phyloP scores from a whole-genome alignment of 2,797 vertebrate species.

The Microctenopoma steveboyesi region DNA sequence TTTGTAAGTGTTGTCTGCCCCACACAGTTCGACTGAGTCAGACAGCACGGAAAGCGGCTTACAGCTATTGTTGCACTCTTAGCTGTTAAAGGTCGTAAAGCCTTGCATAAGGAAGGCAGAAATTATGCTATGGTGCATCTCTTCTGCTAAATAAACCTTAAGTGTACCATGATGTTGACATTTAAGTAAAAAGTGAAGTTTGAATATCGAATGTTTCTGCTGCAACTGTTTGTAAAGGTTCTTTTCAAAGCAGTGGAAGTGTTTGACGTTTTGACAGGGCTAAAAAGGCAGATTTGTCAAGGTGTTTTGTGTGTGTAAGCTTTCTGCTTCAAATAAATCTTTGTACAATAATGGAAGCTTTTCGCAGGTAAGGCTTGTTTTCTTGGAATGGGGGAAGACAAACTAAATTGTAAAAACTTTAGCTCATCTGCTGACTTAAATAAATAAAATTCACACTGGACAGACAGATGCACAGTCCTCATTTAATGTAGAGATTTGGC shows the following conservation, averaged over 20 bases:
- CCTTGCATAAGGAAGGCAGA: constrained; percentile 31
- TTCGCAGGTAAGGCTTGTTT: not conserved
- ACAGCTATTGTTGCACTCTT: constrained; percentile 70
- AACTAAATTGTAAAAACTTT: too few species aligned
- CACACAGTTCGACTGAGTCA: constrained; percentile 65
- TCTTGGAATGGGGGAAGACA: not conserved
- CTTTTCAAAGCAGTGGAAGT: not conserved
- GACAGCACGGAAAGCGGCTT: constrained; percentile 75
- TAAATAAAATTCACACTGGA: too few species aligned
- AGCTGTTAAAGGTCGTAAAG: constrained; percentile 72
- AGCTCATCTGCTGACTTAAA: not conserved
- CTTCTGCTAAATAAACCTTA: constrained; percentile 47
- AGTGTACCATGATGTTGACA: constrained; percentile 51
- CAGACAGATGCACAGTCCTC: not conserved
- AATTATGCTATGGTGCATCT: constrained; percentile 31
- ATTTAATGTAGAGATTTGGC: not conserved
- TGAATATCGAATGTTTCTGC: constrained; percentile 44
- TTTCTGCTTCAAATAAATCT: constrained; percentile 4
- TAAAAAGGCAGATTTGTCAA: constrained; percentile 6
- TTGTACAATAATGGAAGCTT: not conserved
- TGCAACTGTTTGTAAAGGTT: constrained; percentile 27
- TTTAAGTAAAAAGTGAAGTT: constrained; percentile 55
- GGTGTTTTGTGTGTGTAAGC: constrained; percentile 6
- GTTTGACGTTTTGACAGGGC: constrained; percentile 12
- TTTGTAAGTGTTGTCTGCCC: constrained; percentile 69